Percentiles rank a stretch among this genome's conserved stretches.
Evolutionary conservation across 2,888 invertebrate genomes (phyloP).

Genomic region (Platypus cylindrus): DNA sequence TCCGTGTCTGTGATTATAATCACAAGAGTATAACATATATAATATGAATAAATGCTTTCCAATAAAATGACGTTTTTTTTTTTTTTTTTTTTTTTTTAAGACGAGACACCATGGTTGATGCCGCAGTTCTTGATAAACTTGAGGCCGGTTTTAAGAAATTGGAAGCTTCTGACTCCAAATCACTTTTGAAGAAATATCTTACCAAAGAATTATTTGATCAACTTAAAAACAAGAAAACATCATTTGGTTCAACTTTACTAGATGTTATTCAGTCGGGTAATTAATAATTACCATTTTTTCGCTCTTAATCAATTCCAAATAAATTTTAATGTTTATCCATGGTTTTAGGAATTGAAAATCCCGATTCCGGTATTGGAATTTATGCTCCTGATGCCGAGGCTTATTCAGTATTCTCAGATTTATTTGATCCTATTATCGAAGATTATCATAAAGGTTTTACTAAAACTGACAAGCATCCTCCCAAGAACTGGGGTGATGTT

Average conservation of each 20-base stretch:
- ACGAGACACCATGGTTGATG: slow-evolving; percentile 76
- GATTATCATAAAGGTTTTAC: slow-evolving; percentile 87
- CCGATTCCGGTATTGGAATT: slow-evolving; percentile 93
- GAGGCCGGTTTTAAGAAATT: slow-evolving; percentile 85
- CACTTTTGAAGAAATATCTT: slow-evolving; percentile 90
- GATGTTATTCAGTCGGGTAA: slow-evolving; percentile 92
- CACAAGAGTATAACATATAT: too few species aligned
- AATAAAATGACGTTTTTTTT: background rate
- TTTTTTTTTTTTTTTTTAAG: slow-evolving; percentile 18
- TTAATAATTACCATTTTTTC: slow-evolving; percentile 8
- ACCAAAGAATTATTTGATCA: slow-evolving; percentile 83
- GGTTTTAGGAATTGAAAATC: slow-evolving; percentile 74
- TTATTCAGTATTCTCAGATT: slow-evolving; percentile 80
- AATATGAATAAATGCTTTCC: too few species aligned
- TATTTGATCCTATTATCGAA: slow-evolving; percentile 96
- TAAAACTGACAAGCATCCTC: slow-evolving; percentile 87
- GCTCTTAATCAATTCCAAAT: background rate
- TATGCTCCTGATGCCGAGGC: slow-evolving; percentile 96
- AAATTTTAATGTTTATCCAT: background rate
- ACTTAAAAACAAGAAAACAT: slow-evolving; percentile 83
- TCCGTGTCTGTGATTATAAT: too few species aligned
- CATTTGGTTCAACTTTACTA: slow-evolving; percentile 79
- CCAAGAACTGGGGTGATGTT: slow-evolving; percentile 89
- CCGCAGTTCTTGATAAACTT: slow-evolving; percentile 80
- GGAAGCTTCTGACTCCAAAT: slow-evolving; percentile 81